Evolutionary conservation across 2,888 invertebrate genomes (phyloP).

Genomic region (Chrysolina haemoptera): DNA sequence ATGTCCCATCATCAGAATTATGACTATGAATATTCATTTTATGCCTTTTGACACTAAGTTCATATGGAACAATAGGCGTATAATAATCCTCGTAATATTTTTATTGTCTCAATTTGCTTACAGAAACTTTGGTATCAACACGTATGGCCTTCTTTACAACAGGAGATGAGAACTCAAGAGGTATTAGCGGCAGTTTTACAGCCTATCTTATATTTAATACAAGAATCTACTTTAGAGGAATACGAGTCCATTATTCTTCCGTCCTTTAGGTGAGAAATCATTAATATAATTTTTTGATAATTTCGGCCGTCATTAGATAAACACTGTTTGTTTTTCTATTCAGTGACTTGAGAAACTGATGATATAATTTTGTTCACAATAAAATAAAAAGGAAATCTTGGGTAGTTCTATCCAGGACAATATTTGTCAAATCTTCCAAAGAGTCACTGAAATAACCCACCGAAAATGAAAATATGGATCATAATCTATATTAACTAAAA

Average conservation of each 20-base stretch:
- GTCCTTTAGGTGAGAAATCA: conserved; percentile 79
- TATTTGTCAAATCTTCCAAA: too few relatives aligned
- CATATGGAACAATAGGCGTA: not conserved
- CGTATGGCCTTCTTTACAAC: conserved; percentile 90
- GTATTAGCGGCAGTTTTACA: conserved; percentile 89
- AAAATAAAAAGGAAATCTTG: too few relatives aligned
- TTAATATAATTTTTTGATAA: conserved; percentile 46
- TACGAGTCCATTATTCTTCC: conserved; percentile 88
- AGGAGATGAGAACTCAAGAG: conserved; percentile 88
- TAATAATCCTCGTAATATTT: not conserved
- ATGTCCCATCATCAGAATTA: too few relatives aligned
- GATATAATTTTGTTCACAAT: too few relatives aligned
- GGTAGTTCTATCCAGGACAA: too few relatives aligned
- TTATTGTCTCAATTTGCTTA: conserved; percentile 55
- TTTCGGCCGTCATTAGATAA: too few relatives aligned
- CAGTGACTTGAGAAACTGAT: too few relatives aligned
- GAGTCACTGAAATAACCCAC: too few relatives aligned
- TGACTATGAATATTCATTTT: not conserved
- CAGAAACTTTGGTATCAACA: conserved; percentile 97
- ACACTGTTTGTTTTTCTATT: too few relatives aligned
- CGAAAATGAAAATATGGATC: too few relatives aligned
- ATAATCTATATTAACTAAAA: too few relatives aligned
- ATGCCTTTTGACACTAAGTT: not conserved
- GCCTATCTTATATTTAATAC: conserved; percentile 87
- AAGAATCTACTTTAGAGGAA: conserved; percentile 84